Evolutionary conservation across 2,113 vertebrate species (phyloP).

Genomic region (Sterrhoptilus dennistouni): DNA sequence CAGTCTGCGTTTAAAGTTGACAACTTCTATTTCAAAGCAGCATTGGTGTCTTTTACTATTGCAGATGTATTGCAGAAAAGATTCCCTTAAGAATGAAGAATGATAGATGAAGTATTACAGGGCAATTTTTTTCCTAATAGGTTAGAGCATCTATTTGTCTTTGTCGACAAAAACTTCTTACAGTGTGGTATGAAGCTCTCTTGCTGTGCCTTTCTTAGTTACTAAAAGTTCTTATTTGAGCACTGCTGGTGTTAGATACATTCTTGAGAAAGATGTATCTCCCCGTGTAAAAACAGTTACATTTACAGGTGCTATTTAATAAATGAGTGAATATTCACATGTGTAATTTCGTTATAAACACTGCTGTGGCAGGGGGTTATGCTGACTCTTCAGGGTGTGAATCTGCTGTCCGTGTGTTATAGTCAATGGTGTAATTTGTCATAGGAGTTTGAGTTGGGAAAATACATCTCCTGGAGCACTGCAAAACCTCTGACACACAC

Average conservation of each 20-base stretch:
- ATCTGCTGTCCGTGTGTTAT: background rate
- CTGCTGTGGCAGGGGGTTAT: background rate
- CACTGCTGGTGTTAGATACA: background rate
- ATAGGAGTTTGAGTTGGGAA: slow-evolving; percentile 86
- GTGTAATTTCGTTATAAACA: background rate
- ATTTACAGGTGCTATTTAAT: background rate
- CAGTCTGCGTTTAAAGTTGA: background rate
- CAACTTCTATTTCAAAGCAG: background rate
- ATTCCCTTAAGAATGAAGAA: background rate
- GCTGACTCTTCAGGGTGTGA: background rate
- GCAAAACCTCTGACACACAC: slow-evolving; percentile 89
- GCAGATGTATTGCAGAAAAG: background rate
- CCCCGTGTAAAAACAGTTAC: background rate
- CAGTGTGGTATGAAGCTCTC: background rate
- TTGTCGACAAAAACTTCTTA: background rate
- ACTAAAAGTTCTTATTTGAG: background rate
- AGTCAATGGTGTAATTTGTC: background rate
- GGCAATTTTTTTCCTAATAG: background rate
- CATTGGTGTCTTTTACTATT: background rate
- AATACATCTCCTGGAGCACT: slow-evolving; percentile 85
- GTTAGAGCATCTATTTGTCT: background rate
- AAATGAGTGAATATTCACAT: background rate
- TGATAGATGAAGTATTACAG: background rate
- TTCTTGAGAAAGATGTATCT: background rate
- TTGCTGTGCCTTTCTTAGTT: background rate